A percentile compares a stretch with the other conserved stretches of the same genome.
These are phyloP conservation scores for Salvator merianae DNA, from an alignment of 2,113 vertebrate species.

Conservation along the genomic window DNA sequence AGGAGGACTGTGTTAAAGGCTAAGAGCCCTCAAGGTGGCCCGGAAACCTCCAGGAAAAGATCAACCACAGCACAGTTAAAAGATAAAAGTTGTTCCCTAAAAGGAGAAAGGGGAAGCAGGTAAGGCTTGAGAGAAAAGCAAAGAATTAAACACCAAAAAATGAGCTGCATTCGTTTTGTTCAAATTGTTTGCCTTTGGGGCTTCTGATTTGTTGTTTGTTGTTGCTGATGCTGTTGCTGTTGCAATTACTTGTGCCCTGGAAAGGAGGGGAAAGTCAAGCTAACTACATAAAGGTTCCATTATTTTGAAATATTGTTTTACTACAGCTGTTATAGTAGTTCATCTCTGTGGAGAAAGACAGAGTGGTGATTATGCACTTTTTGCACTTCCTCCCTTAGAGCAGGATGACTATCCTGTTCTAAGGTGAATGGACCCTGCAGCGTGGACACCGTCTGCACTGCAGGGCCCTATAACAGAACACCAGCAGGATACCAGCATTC, in stretches of 20 bases:
- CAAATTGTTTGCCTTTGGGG: slow-evolving; percentile 4
- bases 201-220: not conserved
- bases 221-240: not conserved
- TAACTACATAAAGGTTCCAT: not conserved
- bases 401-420: too few relatives aligned
- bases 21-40: slow-evolving; percentile 22
- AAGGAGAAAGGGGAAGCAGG: not conserved
- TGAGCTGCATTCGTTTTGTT: not conserved
- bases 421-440: too few relatives aligned
- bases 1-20: slow-evolving; percentile 17
- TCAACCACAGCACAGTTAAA: slow-evolving; percentile 2
- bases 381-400: too few relatives aligned
- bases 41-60: slow-evolving; percentile 12
- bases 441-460: too few relatives aligned
- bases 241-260: not conserved
- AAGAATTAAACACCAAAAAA: not conserved
- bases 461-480: too few relatives aligned
- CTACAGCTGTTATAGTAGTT: not conserved
- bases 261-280: not conserved
- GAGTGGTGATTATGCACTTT: too few relatives aligned
- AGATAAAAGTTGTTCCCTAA: slow-evolving; percentile 28
- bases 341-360: not conserved
- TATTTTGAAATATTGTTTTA: not conserved
- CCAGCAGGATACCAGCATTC: too few relatives aligned
- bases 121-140: slow-evolving; percentile 4